Evolutionary conservation across 2,113 vertebrate species (phyloP).

Genomic region (Herpetotheres cachinnans): DNA sequence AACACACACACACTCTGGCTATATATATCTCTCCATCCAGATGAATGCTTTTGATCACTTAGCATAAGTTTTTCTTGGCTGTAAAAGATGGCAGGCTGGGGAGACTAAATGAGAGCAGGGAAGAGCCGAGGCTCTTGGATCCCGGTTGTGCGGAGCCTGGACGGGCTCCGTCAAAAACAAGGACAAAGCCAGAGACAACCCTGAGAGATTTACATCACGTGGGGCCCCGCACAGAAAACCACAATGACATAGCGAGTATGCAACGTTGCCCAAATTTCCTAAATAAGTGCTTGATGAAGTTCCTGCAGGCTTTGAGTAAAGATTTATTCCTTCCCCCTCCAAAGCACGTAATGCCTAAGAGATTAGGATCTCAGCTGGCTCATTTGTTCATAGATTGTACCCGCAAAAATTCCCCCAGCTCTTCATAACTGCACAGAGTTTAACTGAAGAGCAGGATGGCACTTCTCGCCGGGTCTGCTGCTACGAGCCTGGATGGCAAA

Average conservation of each 20-base stretch:
- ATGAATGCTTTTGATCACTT: conserved; percentile 56
- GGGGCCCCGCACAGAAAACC: background rate
- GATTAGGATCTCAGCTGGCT: background rate
- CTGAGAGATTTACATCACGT: background rate
- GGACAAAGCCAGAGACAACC: conserved; percentile 6
- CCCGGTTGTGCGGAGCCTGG: background rate
- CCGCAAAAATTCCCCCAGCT: background rate
- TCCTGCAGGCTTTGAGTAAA: background rate
- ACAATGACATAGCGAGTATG: background rate
- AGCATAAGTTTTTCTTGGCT: conserved; percentile 54
- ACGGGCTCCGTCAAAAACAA: background rate
- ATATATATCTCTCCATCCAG: background rate
- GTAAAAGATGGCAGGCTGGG: conserved; percentile 32
- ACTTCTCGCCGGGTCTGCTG: background rate
- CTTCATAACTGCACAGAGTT: background rate
- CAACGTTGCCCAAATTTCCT: background rate
- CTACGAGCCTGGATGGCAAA: background rate
- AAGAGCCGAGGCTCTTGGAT: background rate
- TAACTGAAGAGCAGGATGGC: background rate
- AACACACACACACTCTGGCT: background rate
- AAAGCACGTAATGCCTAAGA: background rate
- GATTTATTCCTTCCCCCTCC: background rate
- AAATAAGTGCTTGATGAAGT: background rate
- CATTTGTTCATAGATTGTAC: background rate
- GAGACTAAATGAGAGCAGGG: background rate